phyloP scores from a whole-genome alignment of 2,113 vertebrate species.

The Chascanopsetta lugubris region DNA sequence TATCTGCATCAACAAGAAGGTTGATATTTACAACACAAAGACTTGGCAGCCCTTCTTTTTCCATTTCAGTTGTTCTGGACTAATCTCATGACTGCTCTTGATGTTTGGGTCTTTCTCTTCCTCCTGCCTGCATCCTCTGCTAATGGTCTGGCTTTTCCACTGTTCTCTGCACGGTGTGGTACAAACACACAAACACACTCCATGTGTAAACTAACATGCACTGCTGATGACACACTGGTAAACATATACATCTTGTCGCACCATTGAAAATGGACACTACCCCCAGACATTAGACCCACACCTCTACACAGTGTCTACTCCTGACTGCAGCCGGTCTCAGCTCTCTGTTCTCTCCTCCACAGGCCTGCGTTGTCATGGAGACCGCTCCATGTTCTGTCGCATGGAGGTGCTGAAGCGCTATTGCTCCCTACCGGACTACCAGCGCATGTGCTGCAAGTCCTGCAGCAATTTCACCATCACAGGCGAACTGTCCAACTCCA shows the following conservation, averaged over 20 bases:
- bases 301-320: constrained; percentile 9
- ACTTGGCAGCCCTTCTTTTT: constrained; percentile 53
- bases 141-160: constrained; percentile 61
- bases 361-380: constrained; percentile 90
- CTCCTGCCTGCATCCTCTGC: constrained; percentile 60
- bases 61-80: constrained; percentile 61
- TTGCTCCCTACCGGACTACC: constrained; percentile 89
- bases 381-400: constrained; percentile 94
- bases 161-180: constrained; percentile 58
- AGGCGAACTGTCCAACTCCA: constrained; percentile 34
- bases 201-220: constrained; percentile 18
- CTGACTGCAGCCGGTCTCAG: constrained; percentile 51
- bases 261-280: neutral
- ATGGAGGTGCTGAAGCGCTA: constrained; percentile 90
- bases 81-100: constrained; percentile 52
- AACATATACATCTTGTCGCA: neutral
- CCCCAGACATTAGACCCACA: constrained; percentile 16
- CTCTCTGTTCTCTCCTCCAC: constrained; percentile 83
- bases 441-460: constrained; percentile 92
- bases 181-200: constrained; percentile 20
- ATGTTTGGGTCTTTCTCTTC: constrained; percentile 54
- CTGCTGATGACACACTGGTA: constrained; percentile 1
- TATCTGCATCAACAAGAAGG: neutral
- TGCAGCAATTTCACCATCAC: constrained; percentile 79
- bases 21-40: constrained; percentile 40